These are phyloP conservation scores for Propithecus deckenii DNA, from an alignment of 2,797 vertebrate species.

Conservation along the genomic window DNA sequence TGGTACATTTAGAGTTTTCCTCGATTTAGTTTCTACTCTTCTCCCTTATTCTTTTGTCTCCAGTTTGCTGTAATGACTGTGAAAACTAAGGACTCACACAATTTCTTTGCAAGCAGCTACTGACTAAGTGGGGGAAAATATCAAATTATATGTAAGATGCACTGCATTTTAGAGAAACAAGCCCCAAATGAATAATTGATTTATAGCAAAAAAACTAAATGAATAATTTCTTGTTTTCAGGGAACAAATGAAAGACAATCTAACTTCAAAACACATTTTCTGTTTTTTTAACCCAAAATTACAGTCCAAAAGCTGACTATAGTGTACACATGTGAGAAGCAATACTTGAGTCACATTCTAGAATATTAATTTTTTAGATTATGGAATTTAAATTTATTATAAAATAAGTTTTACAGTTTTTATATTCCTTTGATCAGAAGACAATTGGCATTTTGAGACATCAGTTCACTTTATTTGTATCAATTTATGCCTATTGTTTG, in stretches of 20 bases:
- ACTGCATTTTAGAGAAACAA: constrained; percentile 54
- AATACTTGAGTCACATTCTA: background rate
- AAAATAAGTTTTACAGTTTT: constrained; percentile 37
- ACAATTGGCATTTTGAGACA: background rate
- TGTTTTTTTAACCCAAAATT: constrained; percentile 9
- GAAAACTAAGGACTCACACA: constrained; percentile 52
- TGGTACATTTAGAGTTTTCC: constrained; percentile 59
- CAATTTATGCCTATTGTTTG: constrained; percentile 38
- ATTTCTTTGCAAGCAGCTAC: constrained; percentile 45
- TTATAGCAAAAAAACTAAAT: constrained; percentile 63
- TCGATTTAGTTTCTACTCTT: constrained; percentile 66
- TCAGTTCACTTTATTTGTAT: constrained; percentile 32
- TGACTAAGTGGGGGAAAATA: background rate
- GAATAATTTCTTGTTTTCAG: constrained; percentile 71
- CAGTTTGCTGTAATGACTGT: constrained; percentile 67
- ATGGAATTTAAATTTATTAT: constrained; percentile 29
- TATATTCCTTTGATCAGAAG: constrained; percentile 2
- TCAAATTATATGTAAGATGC: constrained; percentile 56
- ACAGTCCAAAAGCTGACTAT: constrained; percentile 55
- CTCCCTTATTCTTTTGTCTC: constrained; percentile 35
- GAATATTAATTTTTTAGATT: constrained; percentile 15
- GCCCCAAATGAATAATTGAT: constrained; percentile 65
- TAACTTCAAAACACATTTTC: constrained; percentile 54
- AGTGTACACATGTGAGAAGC: background rate
- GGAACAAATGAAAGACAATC: constrained; percentile 64